Base-by-base conservation (phyloP, 1,140 invertebrate genomes). In the Monochamus saltuarius region DNA sequence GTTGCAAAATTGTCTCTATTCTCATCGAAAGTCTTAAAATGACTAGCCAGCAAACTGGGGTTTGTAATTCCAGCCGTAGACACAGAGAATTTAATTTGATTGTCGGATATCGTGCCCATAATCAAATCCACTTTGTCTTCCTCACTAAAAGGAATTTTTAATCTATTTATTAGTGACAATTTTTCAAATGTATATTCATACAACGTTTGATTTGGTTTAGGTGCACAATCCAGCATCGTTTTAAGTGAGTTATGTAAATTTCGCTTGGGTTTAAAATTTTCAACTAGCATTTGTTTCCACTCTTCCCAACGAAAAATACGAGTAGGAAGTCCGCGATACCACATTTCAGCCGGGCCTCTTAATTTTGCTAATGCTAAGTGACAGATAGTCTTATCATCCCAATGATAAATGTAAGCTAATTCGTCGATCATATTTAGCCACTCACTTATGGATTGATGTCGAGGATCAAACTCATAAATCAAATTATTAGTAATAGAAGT, bases 101-200 rank as follows among this genome's bases (percentile, higher is more conserved):
- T 16, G 40, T 66, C 40, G 11, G 43, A 22, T 42, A 66, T 66
- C 10, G 38, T 56, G 1, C 56, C 55, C 43, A 65, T 34, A 10
- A 65, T 62, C 49, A 65, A 56, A 65, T 55, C 62, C 1, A 62
- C 45, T 56, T 53, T 52, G 42, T 65, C 64, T 38, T 50, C 45
- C 10, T 39, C 58, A 10, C 7, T 50, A 11, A 64, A 3, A 8
- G 4, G 9, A 10, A 64, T 1, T 56, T 64, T 64, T 49, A 64
- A 36, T 39, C 42, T 19, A 29, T 29, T 2, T 3, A 29, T 29
- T 3, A 29, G 22, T 3, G 22, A 2, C 6, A 29, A 29, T 29
- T 29, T 29, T 29, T 29, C 22, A 29, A 29, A 29, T 2, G 22
- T 29, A 29, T 29, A 29, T 6, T 29, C 22, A 29, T 29, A 29